Conservation (phyloP, 37 sponge, comb jelly and placozoan species). For the Agelas oroides region DNA sequence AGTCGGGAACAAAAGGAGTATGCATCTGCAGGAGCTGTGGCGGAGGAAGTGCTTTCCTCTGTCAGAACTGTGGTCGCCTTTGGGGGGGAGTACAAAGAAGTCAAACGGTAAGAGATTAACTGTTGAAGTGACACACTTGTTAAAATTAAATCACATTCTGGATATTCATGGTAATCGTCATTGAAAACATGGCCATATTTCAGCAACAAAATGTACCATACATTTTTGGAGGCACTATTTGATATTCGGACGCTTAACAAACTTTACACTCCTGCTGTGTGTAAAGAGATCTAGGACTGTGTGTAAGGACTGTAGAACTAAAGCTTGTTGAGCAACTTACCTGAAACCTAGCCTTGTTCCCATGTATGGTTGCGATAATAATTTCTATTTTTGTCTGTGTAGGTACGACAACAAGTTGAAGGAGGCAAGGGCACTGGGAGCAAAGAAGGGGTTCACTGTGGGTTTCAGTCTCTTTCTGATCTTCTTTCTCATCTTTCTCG, state of each 20-base stretch:
- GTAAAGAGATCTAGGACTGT: too few relatives aligned
- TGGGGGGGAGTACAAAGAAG: slow-evolving; percentile 70
- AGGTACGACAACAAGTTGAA: slow-evolving; percentile 58
- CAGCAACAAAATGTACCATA: background rate
- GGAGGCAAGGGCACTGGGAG: slow-evolving; percentile 63
- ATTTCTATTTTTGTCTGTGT: too few relatives aligned
- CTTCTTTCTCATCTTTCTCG: slow-evolving; percentile 66
- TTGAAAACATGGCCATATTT: background rate
- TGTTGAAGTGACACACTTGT: background rate
- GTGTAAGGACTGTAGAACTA: too few relatives aligned
- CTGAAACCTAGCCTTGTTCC: too few relatives aligned
- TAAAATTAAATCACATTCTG: background rate
- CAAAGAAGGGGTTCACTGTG: slow-evolving; percentile 54
- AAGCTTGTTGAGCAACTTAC: too few relatives aligned
- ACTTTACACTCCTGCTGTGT: too few relatives aligned
- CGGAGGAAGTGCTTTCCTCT: slow-evolving; percentile 85
- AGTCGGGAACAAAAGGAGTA: slow-evolving; percentile 84
- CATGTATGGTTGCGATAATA: too few relatives aligned
- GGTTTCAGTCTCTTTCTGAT: slow-evolving; percentile 51
- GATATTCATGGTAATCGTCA: background rate
- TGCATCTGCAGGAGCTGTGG: slow-evolving; percentile 86
- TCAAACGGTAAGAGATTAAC: slow-evolving; percentile 42
- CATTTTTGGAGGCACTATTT: too few relatives aligned
- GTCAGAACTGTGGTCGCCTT: slow-evolving; percentile 83
- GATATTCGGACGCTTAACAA: too few relatives aligned